phyloP scores from a whole-genome alignment of 2,797 vertebrate species.

The Melanotaenia nigrans region DNA sequence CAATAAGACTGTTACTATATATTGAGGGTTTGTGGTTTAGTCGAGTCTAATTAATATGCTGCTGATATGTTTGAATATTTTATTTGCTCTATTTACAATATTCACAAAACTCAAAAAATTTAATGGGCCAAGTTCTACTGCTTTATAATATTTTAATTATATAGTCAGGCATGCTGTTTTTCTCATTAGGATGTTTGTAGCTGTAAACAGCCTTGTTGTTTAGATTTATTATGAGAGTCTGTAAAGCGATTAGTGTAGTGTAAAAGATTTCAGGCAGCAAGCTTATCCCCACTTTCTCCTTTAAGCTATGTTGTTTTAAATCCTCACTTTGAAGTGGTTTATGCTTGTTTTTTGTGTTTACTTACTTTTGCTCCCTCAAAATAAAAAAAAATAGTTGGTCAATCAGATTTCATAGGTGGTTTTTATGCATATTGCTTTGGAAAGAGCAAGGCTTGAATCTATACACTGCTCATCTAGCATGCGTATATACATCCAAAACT shows the following conservation, averaged over 20 bases:
- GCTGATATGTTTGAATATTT: neutral
- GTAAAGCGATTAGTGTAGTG: conserved; percentile 20
- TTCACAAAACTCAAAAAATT: neutral
- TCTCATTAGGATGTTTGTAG: conserved; percentile 24
- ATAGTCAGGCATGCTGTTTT: conserved; percentile 9
- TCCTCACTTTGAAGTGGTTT: conserved; percentile 39
- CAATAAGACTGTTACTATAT: neutral
- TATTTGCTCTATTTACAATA: conserved; percentile 11
- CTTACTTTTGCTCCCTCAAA: neutral
- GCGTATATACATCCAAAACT: conserved; percentile 29
- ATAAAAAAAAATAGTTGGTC: neutral
- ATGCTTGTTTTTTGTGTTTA: conserved; percentile 27
- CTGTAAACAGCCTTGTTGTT: conserved; percentile 43
- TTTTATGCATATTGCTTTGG: conserved; percentile 7
- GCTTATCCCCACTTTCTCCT: conserved; percentile 38
- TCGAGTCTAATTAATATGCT: neutral
- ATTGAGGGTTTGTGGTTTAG: neutral
- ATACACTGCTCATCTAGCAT: conserved; percentile 25
- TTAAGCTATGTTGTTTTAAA: conserved; percentile 26
- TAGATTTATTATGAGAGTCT: conserved; percentile 36
- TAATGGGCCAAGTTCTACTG: neutral
- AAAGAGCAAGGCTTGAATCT: conserved; percentile 11
- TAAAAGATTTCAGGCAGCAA: conserved; percentile 19
- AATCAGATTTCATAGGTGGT: conserved; percentile 5
- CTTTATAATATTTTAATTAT: neutral